These are phyloP conservation scores for Silurus lanzhouensis DNA, from an alignment of 2,797 vertebrate species.

Conservation along the genomic window DNA sequence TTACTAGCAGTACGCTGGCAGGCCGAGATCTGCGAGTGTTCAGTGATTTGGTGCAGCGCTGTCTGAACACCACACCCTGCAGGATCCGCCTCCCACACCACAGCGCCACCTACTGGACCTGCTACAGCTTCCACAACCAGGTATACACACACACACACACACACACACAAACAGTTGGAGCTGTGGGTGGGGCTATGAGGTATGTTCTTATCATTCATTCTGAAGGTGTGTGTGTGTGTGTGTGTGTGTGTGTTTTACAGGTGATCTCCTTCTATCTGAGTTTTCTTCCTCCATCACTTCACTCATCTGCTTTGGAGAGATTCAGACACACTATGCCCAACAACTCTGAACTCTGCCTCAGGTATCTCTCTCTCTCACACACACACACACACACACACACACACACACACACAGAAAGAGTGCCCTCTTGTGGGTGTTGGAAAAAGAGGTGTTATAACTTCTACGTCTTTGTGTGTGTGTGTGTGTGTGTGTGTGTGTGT, in stretches of 20 bases:
- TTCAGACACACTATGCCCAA: conserved; percentile 87
- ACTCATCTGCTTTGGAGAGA: conserved; percentile 88
- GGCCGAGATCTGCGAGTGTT: conserved; percentile 81
- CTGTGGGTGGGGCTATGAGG: too few relatives aligned
- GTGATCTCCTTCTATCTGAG: conserved; percentile 89
- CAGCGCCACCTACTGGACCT: conserved; percentile 91
- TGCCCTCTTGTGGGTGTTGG: not conserved
- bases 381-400: not conserved
- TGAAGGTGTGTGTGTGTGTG: too few relatives aligned
- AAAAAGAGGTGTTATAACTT: not conserved
- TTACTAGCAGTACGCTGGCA: conserved; percentile 83
- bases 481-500: not conserved
- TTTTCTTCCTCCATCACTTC: conserved; percentile 85
- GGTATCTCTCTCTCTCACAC: conserved; percentile 71
- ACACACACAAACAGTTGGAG: too few relatives aligned
- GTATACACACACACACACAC: conserved; percentile 60
- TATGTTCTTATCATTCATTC: too few relatives aligned
- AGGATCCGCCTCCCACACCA: conserved; percentile 88
- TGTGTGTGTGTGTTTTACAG: conserved; percentile 66
- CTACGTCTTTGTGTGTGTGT: not conserved
- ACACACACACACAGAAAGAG: not conserved
- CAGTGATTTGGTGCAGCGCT: conserved; percentile 89
- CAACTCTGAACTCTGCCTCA: conserved; percentile 89
- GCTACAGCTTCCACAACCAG: conserved; percentile 95
- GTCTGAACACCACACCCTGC: conserved; percentile 87